Base-by-base conservation (phyloP, 2,888 invertebrate genomes). In the Busseola fusca region DNA sequence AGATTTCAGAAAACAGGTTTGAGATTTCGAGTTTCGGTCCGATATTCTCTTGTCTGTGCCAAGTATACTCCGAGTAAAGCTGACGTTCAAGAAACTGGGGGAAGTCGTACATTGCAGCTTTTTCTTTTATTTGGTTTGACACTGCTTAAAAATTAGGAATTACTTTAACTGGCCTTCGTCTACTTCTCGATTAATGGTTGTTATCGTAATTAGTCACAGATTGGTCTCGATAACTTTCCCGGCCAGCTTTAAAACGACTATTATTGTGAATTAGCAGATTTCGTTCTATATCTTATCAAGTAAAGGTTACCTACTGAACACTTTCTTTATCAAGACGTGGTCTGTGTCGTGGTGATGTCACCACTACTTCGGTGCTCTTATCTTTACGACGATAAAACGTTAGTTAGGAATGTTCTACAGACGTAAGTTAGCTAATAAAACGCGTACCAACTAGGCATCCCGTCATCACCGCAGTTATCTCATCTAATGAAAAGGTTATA, bases 1-100 rank as follows among this genome's bases (percentile, higher is more conserved):
- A 87, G 87, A 91, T 87, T 83, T 86, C 88, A 91, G 89, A 92
- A 91, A 95, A 95, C 95, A 93, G 94, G 95, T 95, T 95, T 91
- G 87, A 91, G 93, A 95, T 94, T 95, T 95, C 95, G 94, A 95
- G 94, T 95, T 94, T 93, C 93, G 93, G 95, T 94, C 93, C 94
- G 93, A 95, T 95, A 95, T 91, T 94, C 95, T 94, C 93, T 93
- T 91, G 94, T 92, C 94, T 94, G 91, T 91, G 90, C 91, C 91
- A 90, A 94, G 93, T 91, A 90, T 89, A 92, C 91, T 91, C 89
- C 88, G 92, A 93, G 91, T 92, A 89, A 91, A 91, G 89, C 89
- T 87, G 89, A 85, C 90, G 92, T 90, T 91, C 89, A 90, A 90
- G 82, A 91, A 89, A 87, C 84, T 80, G 82, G 69, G 87, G 87